phyloP scores from a whole-genome alignment of 2,888 invertebrate species.

The Horisme vitalbata region DNA sequence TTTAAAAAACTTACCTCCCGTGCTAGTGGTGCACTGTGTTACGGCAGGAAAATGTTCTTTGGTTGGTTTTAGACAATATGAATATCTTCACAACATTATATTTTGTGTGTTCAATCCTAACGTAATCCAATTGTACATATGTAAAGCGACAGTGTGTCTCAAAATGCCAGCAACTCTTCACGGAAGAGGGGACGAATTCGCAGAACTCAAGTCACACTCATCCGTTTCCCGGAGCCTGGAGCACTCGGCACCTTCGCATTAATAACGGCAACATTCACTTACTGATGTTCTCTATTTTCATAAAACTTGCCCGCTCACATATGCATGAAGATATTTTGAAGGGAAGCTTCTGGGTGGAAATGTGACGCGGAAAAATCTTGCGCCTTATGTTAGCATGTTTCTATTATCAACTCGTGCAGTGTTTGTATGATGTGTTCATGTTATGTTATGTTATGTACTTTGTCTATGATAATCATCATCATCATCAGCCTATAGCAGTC shows the following conservation, averaged over 20 bases:
- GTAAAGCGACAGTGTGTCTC: conserved; percentile 18
- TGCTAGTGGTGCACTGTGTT: too few relatives aligned
- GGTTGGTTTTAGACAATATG: too few relatives aligned
- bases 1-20: too few relatives aligned
- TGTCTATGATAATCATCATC: too few relatives aligned
- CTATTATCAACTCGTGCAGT: conserved; percentile 4
- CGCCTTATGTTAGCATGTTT: conserved; percentile 6
- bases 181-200: conserved; percentile 13
- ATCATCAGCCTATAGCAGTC: too few relatives aligned
- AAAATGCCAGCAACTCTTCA: conserved; percentile 16
- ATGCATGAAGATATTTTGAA: conserved; percentile 26
- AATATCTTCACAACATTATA: too few relatives aligned
- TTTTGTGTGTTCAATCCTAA: too few relatives aligned
- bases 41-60: too few relatives aligned
- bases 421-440: conserved; percentile 9
- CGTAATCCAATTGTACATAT: too few relatives aligned
- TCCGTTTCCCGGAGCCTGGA: conserved; percentile 21
- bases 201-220: conserved; percentile 29
- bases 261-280: conserved; percentile 33
- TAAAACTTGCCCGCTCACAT: conserved; percentile 27
- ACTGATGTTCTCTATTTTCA: conserved; percentile 28
- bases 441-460: too few relatives aligned
- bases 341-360: conserved; percentile 2
- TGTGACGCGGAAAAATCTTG: conserved; percentile 10
- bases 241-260: conserved; percentile 26